Evolutionary conservation across 2,888 invertebrate species (phyloP).

Genomic region (Agonum fuliginosum): DNA sequence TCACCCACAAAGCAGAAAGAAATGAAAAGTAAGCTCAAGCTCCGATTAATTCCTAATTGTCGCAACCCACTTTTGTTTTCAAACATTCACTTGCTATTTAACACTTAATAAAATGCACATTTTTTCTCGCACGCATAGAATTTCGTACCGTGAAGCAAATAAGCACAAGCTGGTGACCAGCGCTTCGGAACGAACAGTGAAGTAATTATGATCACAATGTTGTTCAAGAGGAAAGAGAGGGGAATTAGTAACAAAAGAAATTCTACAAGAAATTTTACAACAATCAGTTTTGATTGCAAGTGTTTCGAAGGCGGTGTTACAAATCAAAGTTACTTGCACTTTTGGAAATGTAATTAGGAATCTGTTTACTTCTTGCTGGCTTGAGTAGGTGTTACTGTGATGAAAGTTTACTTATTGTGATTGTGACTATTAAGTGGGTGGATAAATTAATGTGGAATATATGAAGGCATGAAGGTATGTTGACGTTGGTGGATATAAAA

Average conservation of each 20-base stretch:
- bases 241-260: slow-evolving; percentile 21
- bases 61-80: slow-evolving; percentile 4
- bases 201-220: slow-evolving; percentile 19
- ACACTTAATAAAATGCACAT: not conserved
- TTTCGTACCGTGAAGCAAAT: slow-evolving; percentile 25
- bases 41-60: not conserved
- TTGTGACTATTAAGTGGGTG: not conserved
- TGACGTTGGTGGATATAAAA: no score
- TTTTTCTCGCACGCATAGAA: slow-evolving; percentile 22
- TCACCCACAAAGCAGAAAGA: not conserved
- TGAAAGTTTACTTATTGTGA: slow-evolving; percentile 1
- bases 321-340: not conserved
- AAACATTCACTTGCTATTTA: slow-evolving; percentile 16
- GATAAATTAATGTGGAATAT: not conserved
- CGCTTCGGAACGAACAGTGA: slow-evolving; percentile 39
- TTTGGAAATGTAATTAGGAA: slow-evolving; percentile 29
- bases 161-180: slow-evolving; percentile 21
- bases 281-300: slow-evolving; percentile 18
- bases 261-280: slow-evolving; percentile 9
- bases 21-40: not conserved
- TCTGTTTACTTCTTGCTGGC: not conserved
- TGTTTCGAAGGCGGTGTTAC: not conserved
- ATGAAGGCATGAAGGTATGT: slow-evolving; percentile 28
- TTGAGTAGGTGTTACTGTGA: slow-evolving; percentile 4
- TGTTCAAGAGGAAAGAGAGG: not conserved